These are phyloP conservation scores for Poliocrania exsul DNA, from an alignment of 2,797 vertebrate species.

Conservation along the genomic window DNA sequence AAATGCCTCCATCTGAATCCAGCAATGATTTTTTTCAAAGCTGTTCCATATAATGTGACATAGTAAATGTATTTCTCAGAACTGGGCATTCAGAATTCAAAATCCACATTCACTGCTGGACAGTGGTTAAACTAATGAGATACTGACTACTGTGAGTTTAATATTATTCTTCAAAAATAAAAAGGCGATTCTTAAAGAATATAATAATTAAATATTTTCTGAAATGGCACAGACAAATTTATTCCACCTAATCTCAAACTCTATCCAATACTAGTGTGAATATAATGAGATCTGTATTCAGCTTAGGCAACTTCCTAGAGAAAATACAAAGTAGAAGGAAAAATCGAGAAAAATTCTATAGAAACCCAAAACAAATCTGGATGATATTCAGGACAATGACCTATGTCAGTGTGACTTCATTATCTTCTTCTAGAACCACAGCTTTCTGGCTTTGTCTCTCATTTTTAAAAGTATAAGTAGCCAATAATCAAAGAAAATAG, in stretches of 20 bases:
- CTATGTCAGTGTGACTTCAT: background rate
- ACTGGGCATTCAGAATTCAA: background rate
- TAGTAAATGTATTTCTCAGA: background rate
- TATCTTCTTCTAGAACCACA: slow-evolving; percentile 9
- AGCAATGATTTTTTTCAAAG: background rate
- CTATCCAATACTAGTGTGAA: background rate
- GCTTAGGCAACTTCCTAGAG: background rate
- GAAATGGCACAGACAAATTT: background rate
- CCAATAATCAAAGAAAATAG: slow-evolving; percentile 36
- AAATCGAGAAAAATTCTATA: background rate
- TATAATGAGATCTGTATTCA: background rate
- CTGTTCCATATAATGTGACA: background rate
- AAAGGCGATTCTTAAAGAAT: background rate
- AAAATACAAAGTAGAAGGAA: background rate
- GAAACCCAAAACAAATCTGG: background rate
- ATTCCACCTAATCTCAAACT: background rate
- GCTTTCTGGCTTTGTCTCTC: slow-evolving; percentile 29
- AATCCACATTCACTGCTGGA: background rate
- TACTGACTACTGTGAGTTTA: background rate
- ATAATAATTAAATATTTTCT: background rate
- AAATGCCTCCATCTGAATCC: background rate
- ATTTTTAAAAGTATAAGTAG: slow-evolving; percentile 56
- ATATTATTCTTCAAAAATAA: background rate
- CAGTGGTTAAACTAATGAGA: background rate
- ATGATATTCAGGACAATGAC: background rate